Percentiles rank a stretch among this genome's conserved stretches.
These are phyloP conservation scores for Drosophila mauritiana DNA, from an alignment of 1,140 invertebrate species.

Conservation along the genomic window DNA sequence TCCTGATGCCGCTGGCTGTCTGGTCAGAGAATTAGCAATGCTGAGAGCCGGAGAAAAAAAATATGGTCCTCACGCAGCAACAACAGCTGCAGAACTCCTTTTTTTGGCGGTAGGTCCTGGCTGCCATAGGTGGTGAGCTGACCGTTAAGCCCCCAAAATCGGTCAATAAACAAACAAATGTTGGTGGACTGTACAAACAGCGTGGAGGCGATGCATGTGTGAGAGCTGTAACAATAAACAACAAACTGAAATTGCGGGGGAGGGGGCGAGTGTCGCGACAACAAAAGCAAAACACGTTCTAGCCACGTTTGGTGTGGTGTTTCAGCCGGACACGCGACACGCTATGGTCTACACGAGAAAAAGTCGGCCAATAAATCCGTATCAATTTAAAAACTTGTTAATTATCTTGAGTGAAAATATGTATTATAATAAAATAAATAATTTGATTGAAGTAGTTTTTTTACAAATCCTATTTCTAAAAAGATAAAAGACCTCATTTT, in stretches of 20 bases:
- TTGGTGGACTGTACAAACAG: constrained; percentile 72
- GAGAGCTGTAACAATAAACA: constrained; percentile 75
- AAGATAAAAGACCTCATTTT: neutral
- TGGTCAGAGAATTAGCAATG: constrained; percentile 45
- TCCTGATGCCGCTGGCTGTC: constrained; percentile 9
- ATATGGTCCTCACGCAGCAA: constrained; percentile 6
- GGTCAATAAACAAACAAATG: constrained; percentile 84
- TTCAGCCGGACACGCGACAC: constrained; percentile 51
- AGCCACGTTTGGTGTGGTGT: constrained; percentile 58
- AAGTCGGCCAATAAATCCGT: neutral
- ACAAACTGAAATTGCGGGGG: constrained; percentile 44
- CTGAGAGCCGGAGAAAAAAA: constrained; percentile 26
- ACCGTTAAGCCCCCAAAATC: constrained; percentile 75
- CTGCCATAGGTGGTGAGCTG: constrained; percentile 51
- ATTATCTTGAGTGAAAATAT: neutral
- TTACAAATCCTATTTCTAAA: neutral
- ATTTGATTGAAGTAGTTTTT: neutral
- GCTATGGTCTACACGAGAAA: constrained; percentile 30
- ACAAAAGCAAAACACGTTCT: constrained; percentile 48
- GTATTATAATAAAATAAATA: neutral
- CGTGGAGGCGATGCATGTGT: constrained; percentile 45
- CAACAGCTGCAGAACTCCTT: constrained; percentile 34
- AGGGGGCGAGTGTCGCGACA: constrained; percentile 24
- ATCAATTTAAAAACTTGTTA: neutral
- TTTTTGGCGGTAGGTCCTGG: constrained; percentile 1